Evolutionary conservation across 2,888 invertebrate species (phyloP), one percentile per base, ranked within the genome.

Genomic region (Hofmannophila pseudospretella): DNA sequence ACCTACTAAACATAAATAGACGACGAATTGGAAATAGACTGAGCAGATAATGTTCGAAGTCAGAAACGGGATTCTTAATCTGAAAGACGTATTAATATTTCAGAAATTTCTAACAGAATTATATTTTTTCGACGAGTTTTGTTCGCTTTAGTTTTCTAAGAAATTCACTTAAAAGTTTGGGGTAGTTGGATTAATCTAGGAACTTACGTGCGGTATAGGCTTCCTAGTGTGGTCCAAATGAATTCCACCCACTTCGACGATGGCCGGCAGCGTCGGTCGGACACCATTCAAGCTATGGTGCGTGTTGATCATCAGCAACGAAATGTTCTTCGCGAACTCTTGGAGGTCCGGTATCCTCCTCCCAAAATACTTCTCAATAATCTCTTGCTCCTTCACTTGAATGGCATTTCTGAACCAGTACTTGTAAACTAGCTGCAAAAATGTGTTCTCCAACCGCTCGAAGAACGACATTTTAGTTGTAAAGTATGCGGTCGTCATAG

Each of bases 221-320:
- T 82, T 75, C 7, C 48, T 63, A 2, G 54, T 54, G 2, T 69
- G 61, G 20, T 73, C 73, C 28, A 91, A 71, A 54, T 91, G 90
- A 65, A 91, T 81, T 1, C 91, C 92, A 5, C 90, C 91, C 7
- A 91, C 85, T 72, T 91, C 92, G 7, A 93, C 73, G 0, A 91
- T 66, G 11, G 88, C 89, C 0, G 90, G 89, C 0, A 89, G 54
- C 2, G 77, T 51, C 0, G 92, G 91, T 11, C 84, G 79, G 1
- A 88, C 82, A 1, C 90, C 90, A 38, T 88, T 88, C 26, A 91
- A 53, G 1, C 89, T 85, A 43, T 89, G 89, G 54, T 91, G 91
- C 4, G 89, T 88, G 52, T 92, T 92, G 3, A 89, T 70, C 23
- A 93, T 54, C 43, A 91, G 56, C 33, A 91, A 54, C 0, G 88